phyloP scores from a whole-genome alignment of 2,113 vertebrate species.

The Ailuropoda melanoleuca region DNA sequence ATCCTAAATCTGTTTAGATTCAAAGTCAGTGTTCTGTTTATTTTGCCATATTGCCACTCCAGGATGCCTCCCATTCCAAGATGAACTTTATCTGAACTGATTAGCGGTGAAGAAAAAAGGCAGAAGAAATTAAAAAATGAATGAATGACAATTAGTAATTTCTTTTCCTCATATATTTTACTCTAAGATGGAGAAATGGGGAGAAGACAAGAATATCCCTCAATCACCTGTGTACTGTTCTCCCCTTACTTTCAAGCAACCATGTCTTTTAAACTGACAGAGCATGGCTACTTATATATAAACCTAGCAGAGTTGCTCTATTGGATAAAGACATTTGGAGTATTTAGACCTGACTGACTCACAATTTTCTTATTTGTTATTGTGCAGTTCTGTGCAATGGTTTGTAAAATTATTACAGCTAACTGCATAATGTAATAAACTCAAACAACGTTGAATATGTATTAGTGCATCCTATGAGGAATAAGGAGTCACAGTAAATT shows the following conservation, averaged over 20 bases:
- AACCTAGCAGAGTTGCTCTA: neutral
- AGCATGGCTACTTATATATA: neutral
- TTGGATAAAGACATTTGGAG: slow-evolving; percentile 50
- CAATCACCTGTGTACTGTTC: neutral
- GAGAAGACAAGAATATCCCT: neutral
- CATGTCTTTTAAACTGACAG: neutral
- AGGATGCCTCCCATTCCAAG: neutral
- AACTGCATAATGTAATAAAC: slow-evolving; percentile 67
- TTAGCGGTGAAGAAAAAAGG: neutral
- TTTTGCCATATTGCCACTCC: neutral
- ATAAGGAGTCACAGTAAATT: slow-evolving; percentile 47
- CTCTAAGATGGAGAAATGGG: neutral
- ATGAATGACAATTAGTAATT: neutral
- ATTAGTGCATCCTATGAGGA: slow-evolving; percentile 44
- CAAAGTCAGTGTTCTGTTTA: neutral
- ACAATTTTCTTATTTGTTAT: slow-evolving; percentile 51
- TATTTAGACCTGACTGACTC: slow-evolving; percentile 54
- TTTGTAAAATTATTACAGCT: slow-evolving; percentile 71
- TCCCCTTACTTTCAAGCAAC: neutral
- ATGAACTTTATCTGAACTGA: slow-evolving; percentile 2
- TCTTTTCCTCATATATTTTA: neutral
- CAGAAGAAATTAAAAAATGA: neutral
- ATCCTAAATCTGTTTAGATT: neutral
- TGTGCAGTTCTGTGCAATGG: slow-evolving; percentile 62
- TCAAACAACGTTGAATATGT: slow-evolving; percentile 57